Base-by-base conservation (phyloP, 2,113 vertebrate genomes). In the Trachemys scripta region DNA sequence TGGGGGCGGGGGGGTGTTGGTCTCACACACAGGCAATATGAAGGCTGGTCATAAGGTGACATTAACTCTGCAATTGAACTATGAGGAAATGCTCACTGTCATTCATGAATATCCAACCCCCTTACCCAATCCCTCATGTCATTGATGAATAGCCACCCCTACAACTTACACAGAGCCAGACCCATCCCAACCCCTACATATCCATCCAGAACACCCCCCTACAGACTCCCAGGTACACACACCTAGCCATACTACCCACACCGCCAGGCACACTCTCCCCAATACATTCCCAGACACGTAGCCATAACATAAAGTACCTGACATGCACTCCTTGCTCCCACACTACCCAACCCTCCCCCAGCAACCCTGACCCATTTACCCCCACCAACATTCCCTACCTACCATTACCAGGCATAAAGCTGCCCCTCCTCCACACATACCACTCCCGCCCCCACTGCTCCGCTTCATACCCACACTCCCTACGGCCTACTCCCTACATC, bases 391-490 rank as follows among this genome's bases (percentile, higher is more conserved):
- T 69, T n/a, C 65, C 20, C 35, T 69, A n/a, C 65, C 65, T 69
- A n/a, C 65, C 65, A n/a, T 69, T n/a, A 69, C 65, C n/a, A 29
- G 5, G 75, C 59, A 75, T 96, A 96, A 96, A 82, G 93, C 93
- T 95, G 87, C 93, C 90, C 45, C 5, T 51, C 87, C 92, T 84
- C 96, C 95, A 90, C 87, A n/a, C 62, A 35, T 88, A 85, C 78
- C 78, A 57, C 25, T 84, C 94, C 93, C 93, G 35, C 56, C 91
- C 84, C 95, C 45, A n/a, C 50, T 94, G 95, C 96, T 25, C 96
- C 89, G 94, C 89, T 84, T 1, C 31, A 72, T 65, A 94, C 83
- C 82, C 62, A 16, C 88, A 76, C 93, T 97, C 75, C 51, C 88
- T 4, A 27, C 17, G 35, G 10, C 72, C 51, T 53, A 50, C 45